Evolutionary conservation across 1,140 invertebrate genomes (phyloP), one percentile per base, ranked within the genome.

Genomic region (Carposina sasakii): DNA sequence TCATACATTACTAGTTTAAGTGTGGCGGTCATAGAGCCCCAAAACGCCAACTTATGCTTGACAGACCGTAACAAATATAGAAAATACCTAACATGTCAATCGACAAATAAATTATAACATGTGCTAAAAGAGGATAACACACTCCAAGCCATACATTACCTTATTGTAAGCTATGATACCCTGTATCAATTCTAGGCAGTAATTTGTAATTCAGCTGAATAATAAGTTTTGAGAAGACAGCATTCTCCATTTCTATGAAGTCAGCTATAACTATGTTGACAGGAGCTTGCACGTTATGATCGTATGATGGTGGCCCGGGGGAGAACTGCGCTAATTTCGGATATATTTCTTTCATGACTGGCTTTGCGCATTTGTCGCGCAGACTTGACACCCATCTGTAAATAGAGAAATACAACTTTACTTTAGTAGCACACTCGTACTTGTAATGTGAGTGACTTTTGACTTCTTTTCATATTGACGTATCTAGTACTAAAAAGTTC

Each of bases 251-350:
- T 43, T 88, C 85, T 0, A 90, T 76, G 52, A 90, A 90, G 64
- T 90, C 89, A 0, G 85, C 87, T 1, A 90, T 88, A n/a, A 90
- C 85, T 0, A 90, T 87, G 65, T 90, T 90, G 1, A 88, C 74
- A 2, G 73, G 57, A 0, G 83, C 61, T 1, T 55, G 56, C 0
- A 40, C 48, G 0, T 45, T 48, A 10, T 67, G 54, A 3, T 40
- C 22, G 2, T 39, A 26, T 28, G 48, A 22, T 1, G 81, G 77
- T 2, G 81, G 73, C 2, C 89, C 89, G 0, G 89, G 87, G 2
- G 57, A 45, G 56, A 89, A 87, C 12, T 85, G 70, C 6, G 64
- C 45, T 13, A 90, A 67, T 81, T 86, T 88, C 0, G 86, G 81
- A 10, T 86, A 64, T 9, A 89, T 77, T 20, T 85, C 77, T n/a